A percentile compares a stretch with the other conserved stretches of the same genome.
phyloP scores from a whole-genome alignment of 2,888 invertebrate species.

The Meiosimyza platycephala region DNA sequence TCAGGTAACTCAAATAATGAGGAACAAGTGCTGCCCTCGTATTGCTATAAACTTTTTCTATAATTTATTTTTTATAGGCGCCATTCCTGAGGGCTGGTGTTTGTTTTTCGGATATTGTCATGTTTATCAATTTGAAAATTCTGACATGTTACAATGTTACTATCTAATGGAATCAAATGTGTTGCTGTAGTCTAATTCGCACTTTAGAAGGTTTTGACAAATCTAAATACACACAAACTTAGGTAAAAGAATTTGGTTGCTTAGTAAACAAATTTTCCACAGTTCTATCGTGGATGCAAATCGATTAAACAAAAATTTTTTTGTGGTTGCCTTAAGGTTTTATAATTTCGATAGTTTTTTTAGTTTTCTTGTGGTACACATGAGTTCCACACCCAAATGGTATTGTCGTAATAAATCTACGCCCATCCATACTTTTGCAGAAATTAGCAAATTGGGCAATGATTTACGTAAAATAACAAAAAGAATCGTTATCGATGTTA shows the following conservation, averaged over 20 bases:
- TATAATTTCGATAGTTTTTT: neutral
- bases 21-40: too few relatives aligned
- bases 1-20: too few relatives aligned
- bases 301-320: constrained; percentile 38
- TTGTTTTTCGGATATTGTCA: too few relatives aligned
- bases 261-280: neutral
- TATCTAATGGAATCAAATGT: too few relatives aligned
- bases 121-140: too few relatives aligned
- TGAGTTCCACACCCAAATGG: constrained; percentile 63
- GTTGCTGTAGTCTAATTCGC: too few relatives aligned
- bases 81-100: too few relatives aligned
- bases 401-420: constrained; percentile 62
- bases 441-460: constrained; percentile 60
- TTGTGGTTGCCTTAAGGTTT: neutral
- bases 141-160: too few relatives aligned
- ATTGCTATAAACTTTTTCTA: too few relatives aligned
- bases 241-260: constrained; percentile 9
- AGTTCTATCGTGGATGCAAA: constrained; percentile 7
- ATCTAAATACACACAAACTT: too few relatives aligned
- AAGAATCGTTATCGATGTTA: constrained; percentile 63
- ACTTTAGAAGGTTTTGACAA: too few relatives aligned
- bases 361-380: constrained; percentile 39
- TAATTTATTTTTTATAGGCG: too few relatives aligned
- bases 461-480: constrained; percentile 63
- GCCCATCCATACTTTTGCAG: constrained; percentile 61